These are phyloP conservation scores for Formica selysi DNA, from an alignment of 1,140 invertebrate genomes.

Conservation along the genomic window DNA sequence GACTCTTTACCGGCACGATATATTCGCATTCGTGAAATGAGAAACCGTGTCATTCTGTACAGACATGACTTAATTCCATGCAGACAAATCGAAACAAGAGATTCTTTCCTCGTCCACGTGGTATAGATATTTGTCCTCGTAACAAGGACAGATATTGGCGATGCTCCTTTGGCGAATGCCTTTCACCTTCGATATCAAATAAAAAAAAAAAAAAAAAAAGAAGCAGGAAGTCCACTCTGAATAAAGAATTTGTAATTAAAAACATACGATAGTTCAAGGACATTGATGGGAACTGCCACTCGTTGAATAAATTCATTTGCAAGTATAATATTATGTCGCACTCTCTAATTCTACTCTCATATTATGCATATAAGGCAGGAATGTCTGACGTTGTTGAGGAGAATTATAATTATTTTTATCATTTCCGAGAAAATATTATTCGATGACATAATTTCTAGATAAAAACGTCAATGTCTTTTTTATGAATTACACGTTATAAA, in stretches of 20 bases:
- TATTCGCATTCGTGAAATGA: neutral
- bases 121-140: neutral
- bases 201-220: neutral
- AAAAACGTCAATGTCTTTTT: neutral
- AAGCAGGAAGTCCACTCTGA: neutral
- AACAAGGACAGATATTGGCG: neutral
- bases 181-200: conserved; percentile 17
- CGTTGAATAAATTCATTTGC: conserved; percentile 29
- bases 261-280: conserved; percentile 15
- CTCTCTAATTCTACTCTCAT: neutral
- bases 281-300: neutral
- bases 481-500: neutral
- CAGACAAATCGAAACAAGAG: neutral
- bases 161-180: neutral
- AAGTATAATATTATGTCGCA: conserved; percentile 24
- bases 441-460: neutral
- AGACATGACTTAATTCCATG: neutral
- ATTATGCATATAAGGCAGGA: conserved; percentile 7
- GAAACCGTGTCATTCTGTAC: neutral
- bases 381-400: neutral
- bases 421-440: conserved; percentile 31
- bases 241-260: conserved; percentile 1
- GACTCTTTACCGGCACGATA: neutral
- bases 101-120: neutral
- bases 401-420: neutral